Evolutionary conservation across 2,113 vertebrate genomes (phyloP), one percentile per base, ranked within the genome.

Genomic region (Kryptolebias marmoratus): DNA sequence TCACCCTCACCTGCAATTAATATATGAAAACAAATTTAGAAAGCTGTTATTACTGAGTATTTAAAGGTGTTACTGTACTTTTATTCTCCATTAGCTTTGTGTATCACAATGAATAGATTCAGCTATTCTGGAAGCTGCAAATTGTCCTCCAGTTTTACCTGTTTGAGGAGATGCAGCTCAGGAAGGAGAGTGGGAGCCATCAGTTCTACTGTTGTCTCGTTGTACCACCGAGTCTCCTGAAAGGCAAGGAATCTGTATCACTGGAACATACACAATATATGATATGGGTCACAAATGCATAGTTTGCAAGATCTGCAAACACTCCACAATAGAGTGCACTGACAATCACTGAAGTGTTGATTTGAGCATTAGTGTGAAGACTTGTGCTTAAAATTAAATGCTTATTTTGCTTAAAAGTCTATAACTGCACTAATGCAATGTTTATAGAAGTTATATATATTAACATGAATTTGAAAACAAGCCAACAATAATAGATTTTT

Each of bases 171-270:
- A 77, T 98, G 95, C 53, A 99, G 94, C 83, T 99, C 98, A 54
- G 97, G 97, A 54, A 99, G 96, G 88, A 99, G 94, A 0, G 95
- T 96, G 36, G 97, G 97, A 68, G 97, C 97, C 97, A 99, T 98
- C 82, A 98, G 58, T 57, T 98, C 96, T 73, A 98, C 96, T 0
- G 96, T 97, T 16, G 95, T 97, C 90, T 99, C 95, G 2, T 96
- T 92, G 0, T 98, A 98, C 97, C 97, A 99, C 84, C 94, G 95
- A 0, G 96, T 96, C 73, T 93, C 95, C 98, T 99, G 52, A 42
- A 75, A 81, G 14, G 54, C 53, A 39, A 77, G 1, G 6, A 61
- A 10, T 9, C 5, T 1, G 4, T 2, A 1, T 64, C n/a, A 68
- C 57, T 52, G 28, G 5, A 16, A 30, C 31, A 67, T 3, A 1